A percentile compares a stretch with the other conserved stretches of the same genome.
These are phyloP conservation scores for Vireo griseus DNA, from an alignment of 2,797 vertebrate genomes.

Conservation along the genomic window DNA sequence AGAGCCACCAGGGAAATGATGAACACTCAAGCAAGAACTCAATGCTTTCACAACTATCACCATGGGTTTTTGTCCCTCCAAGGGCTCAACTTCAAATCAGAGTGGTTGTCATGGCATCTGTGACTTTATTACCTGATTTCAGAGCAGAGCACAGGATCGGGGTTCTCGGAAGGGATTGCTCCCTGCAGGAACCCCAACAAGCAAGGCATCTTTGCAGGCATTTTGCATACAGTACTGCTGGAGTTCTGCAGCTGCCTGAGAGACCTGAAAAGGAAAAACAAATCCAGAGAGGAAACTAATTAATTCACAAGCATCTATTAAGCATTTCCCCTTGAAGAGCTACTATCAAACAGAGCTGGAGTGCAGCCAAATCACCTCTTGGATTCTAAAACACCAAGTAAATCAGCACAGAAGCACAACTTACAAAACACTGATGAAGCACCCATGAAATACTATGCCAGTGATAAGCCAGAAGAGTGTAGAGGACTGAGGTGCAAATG, in stretches of 20 bases:
- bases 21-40: not conserved
- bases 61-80: not conserved
- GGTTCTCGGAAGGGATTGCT: slow-evolving; percentile 97
- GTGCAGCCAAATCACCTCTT: not conserved
- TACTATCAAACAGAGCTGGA: not conserved
- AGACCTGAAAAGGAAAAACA: slow-evolving; percentile 79
- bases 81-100: not conserved
- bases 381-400: not conserved
- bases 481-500: not conserved
- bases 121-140: slow-evolving; percentile 60
- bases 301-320: not conserved
- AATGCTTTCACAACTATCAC: not conserved
- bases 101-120: not conserved
- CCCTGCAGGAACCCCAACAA: slow-evolving; percentile 89
- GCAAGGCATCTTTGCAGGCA: slow-evolving; percentile 89
- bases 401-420: not conserved
- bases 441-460: not conserved
- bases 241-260: slow-evolving; percentile 94
- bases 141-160: slow-evolving; percentile 88
- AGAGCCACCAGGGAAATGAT: not conserved
- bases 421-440: not conserved
- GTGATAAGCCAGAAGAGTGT: not conserved
- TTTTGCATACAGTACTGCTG: slow-evolving; percentile 96
- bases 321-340: not conserved
- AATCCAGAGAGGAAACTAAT: not conserved